Base-by-base conservation (phyloP, 2,113 vertebrate genomes). In the Oryctolagus cuniculus region DNA sequence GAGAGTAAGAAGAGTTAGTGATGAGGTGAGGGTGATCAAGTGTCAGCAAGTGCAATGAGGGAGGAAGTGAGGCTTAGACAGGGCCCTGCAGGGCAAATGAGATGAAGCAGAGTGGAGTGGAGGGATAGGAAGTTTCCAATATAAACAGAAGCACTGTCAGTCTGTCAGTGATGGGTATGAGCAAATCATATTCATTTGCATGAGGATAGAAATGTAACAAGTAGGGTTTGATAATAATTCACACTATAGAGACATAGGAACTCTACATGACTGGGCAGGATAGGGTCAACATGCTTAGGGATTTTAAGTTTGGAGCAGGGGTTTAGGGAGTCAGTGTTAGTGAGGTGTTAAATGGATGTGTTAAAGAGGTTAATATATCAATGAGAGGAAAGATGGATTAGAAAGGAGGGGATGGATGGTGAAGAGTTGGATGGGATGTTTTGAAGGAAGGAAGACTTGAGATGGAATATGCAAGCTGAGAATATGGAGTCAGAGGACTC, bases 261-360 rank as follows among this genome's bases (percentile, higher is more conserved):
- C 29, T 51, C 12, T 11, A 49, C 6, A 21, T 72, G 69, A 89
- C 21, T n/a, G 44, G 73, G 31, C 5, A 83, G 31, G 10, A 73
- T 21, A 31, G 8, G 44, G 5, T 31, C 12, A 29, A 24, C 22
- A 44, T 53, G 29, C 34, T 81, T 21, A 36, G 31, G 67, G 61
- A 75, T 94, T 69, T 89, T 74, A 66, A 85, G 70, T 88, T 70
- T 34, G 91, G 34, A 44, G 12, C 22, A 53, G 81, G 22, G 24
- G 25, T 5, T 29, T 34, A 24, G n/a, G 12, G 29, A 69, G 17
- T 86, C 44, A 24, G 24, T 36, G 19, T 29, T 74, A 34, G 16
- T 79, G 38, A 94, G 51, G n/a, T 7, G n/a, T 7, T 38, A 4
- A 2, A 13, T 0, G 61, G 27, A 4, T 51, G 3, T 78, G 81